Evolutionary conservation across 2,797 vertebrate genomes (phyloP).

Genomic region (Scleropages formosus): DNA sequence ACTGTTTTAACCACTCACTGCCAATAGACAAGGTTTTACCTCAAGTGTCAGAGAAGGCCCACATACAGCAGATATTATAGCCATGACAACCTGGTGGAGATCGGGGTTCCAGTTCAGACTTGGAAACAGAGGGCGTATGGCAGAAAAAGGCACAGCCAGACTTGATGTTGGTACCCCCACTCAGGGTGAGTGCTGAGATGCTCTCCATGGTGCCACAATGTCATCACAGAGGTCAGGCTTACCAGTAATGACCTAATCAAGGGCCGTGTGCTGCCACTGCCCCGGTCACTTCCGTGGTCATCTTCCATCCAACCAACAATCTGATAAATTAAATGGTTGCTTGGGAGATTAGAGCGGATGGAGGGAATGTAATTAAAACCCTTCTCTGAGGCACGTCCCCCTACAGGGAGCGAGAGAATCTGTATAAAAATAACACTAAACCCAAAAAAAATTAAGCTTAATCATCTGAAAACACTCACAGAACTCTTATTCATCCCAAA

Average conservation of each 20-base stretch:
- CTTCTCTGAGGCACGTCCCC: slow-evolving; percentile 24
- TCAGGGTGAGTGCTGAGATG: slow-evolving; percentile 8
- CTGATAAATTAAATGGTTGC: slow-evolving; percentile 61
- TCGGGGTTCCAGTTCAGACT: no score
- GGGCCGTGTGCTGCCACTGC: background rate
- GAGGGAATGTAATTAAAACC: slow-evolving; percentile 49
- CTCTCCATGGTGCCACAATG: slow-evolving; percentile 14
- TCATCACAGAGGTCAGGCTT: background rate
- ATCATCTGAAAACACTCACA: background rate
- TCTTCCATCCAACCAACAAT: slow-evolving; percentile 47
- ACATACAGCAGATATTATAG: background rate
- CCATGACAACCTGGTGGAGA: no score
- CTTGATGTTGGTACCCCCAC: background rate
- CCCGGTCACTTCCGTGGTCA: slow-evolving; percentile 17
- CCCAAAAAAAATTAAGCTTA: background rate
- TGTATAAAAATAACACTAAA: background rate
- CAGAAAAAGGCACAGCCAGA: background rate
- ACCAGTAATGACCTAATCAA: background rate
- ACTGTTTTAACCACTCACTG: background rate
- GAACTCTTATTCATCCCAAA: background rate
- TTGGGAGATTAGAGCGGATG: slow-evolving; percentile 50
- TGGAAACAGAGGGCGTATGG: no score
- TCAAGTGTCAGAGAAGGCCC: background rate
- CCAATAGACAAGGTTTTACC: background rate
- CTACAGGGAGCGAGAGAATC: no score